Conservation (phyloP, 1,140 invertebrate genomes). For the Lepidurus arcticus region DNA sequence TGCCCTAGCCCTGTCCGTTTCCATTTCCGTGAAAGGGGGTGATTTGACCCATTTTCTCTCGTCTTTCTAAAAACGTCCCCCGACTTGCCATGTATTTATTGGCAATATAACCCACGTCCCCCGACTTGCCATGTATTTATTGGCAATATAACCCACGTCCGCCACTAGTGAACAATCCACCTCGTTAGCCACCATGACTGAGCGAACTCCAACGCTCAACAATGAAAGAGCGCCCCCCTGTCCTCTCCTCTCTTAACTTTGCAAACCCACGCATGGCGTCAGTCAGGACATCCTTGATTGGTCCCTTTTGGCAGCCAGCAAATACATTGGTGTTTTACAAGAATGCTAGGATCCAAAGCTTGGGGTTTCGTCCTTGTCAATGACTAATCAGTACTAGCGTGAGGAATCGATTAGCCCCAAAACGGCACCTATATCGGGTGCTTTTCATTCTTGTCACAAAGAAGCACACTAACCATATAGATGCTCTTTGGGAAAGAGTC, state of each 20-base stretch:
- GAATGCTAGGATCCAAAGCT: background rate
- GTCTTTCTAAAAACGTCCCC: background rate
- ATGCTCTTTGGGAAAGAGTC: background rate
- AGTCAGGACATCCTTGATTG: background rate
- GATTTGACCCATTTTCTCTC: background rate
- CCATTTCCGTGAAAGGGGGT: background rate
- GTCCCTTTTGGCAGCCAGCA: background rate
- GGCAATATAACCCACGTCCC: background rate
- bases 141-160: background rate
- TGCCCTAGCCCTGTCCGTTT: background rate
- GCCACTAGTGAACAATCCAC: background rate
- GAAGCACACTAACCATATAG: background rate
- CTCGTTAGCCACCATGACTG: slow-evolving; percentile 17
- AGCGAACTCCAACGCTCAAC: background rate
- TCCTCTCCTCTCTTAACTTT: background rate
- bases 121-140: background rate
- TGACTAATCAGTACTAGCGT: slow-evolving; percentile 3
- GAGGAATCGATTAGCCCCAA: background rate
- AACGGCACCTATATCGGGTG: background rate
- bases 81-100: background rate
- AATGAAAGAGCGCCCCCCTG: background rate
- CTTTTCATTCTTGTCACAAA: slow-evolving; percentile 1
- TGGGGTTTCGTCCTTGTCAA: background rate
- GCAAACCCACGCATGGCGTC: background rate
- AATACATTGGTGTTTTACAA: background rate